A percentile compares a stretch with the other conserved stretches of the same genome.
Conservation (phyloP, 2,888 invertebrate species). For the Odontocolon sp. region DNA sequence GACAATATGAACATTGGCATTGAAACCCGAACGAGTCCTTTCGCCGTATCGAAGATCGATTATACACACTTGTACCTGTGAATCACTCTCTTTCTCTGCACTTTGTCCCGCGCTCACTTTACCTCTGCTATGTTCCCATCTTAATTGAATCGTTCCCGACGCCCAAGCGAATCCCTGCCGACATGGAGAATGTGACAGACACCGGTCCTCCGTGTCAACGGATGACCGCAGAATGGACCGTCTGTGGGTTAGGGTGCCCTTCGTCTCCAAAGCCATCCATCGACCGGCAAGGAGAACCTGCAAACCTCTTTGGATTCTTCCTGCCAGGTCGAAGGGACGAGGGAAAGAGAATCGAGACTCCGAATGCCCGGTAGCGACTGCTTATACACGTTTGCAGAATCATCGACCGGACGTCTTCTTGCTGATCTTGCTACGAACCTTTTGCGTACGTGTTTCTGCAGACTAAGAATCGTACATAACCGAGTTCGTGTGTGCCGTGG, state of each 20-base stretch:
- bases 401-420: conserved; percentile 42
- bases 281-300: conserved; percentile 9
- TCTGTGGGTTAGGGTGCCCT: conserved; percentile 44
- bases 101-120: neutral
- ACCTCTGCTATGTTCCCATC: conserved; percentile 56
- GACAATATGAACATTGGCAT: neutral
- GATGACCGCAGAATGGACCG: conserved; percentile 34
- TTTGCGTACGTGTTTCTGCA: conserved; percentile 51
- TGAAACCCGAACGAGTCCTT: conserved; percentile 16
- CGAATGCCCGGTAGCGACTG: conserved; percentile 40
- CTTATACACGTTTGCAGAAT: conserved; percentile 33
- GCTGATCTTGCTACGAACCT: conserved; percentile 24
- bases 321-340: conserved; percentile 34
- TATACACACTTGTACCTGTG: conserved; percentile 15
- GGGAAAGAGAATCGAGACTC: no score
- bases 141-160: conserved; percentile 77
- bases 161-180: conserved; percentile 63
- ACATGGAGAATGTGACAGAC: conserved; percentile 75
- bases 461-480: conserved; percentile 25
- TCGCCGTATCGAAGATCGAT: conserved; percentile 29
- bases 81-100: neutral
- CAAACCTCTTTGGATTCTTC: conserved; percentile 28
- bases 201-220: conserved; percentile 55
- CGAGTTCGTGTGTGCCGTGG: conserved; percentile 68
- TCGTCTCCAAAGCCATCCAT: conserved; percentile 51